Conservation (phyloP, 2,797 vertebrate species). For the Pseudomugil tenellus region DNA sequence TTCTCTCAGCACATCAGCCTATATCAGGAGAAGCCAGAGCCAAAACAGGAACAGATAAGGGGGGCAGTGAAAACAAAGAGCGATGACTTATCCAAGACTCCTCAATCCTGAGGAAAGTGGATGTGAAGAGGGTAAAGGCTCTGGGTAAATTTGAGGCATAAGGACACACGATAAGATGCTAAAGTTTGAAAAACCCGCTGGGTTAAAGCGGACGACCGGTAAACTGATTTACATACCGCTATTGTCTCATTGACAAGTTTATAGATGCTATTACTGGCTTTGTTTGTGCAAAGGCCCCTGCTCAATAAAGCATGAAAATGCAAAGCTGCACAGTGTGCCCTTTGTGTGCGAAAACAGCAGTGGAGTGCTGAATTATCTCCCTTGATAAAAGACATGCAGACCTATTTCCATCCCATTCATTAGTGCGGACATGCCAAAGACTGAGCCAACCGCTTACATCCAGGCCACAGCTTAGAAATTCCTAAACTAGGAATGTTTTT, state of each 20-base stretch:
- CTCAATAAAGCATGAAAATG: conserved; percentile 71
- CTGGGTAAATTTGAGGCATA: conserved; percentile 50
- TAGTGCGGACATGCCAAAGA: conserved; percentile 56
- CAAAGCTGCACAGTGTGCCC: conserved; percentile 69
- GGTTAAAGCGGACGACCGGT: conserved; percentile 33
- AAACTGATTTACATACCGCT: conserved; percentile 46
- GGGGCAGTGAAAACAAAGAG: conserved; percentile 73
- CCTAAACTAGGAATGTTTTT: conserved; percentile 48
- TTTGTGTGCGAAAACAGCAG: conserved; percentile 78
- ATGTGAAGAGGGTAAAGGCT: conserved; percentile 46
- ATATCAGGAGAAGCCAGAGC: conserved; percentile 68
- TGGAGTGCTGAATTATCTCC: conserved; percentile 70
- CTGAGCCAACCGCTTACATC: conserved; percentile 29
- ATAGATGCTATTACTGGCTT: conserved; percentile 42
- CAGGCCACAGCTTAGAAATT: conserved; percentile 38
- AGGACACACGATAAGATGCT: conserved; percentile 40
- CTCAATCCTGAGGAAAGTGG: conserved; percentile 37
- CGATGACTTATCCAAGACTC: conserved; percentile 45
- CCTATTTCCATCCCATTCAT: conserved; percentile 66
- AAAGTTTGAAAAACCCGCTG: conserved; percentile 32
- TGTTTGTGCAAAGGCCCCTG: conserved; percentile 55
- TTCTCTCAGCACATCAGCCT: conserved; percentile 63
- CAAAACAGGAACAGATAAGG: conserved; percentile 80
- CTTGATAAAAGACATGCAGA: conserved; percentile 70
- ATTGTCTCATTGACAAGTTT: conserved; percentile 56